Evolutionary conservation across 2,113 vertebrate genomes (phyloP).

Genomic region (Centrocercus urophasianus): DNA sequence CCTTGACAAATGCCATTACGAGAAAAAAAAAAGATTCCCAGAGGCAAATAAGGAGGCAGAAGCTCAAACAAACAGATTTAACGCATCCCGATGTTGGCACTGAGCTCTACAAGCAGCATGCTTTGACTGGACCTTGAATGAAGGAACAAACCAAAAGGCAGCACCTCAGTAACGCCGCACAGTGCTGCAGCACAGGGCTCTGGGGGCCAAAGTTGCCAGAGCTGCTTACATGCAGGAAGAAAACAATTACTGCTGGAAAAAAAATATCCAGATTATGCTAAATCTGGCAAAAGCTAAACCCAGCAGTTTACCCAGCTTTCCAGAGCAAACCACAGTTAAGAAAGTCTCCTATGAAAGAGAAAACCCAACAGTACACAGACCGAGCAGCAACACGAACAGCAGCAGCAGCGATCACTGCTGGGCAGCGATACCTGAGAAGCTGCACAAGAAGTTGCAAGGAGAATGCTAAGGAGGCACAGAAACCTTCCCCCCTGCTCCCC

Average conservation of each 20-base stretch:
- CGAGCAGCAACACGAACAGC: neutral
- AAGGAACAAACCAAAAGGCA: neutral
- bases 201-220: neutral
- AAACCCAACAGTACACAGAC: neutral
- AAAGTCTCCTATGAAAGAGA: neutral
- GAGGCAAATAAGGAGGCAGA: neutral
- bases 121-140: neutral
- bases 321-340: constrained; percentile 18
- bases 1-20: neutral
- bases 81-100: neutral
- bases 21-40: neutral
- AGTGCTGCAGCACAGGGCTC: neutral
- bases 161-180: neutral
- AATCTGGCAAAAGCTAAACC: constrained; percentile 33
- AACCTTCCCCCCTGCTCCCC: neutral
- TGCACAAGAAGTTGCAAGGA: neutral
- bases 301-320: neutral
- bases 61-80: neutral
- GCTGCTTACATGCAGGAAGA: constrained; percentile 30
- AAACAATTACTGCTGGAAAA: neutral
- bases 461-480: neutral
- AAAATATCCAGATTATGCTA: neutral
- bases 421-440: neutral
- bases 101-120: neutral
- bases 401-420: neutral